Evolutionary conservation across 2,797 vertebrate species (phyloP).

Genomic region (Tenualosa thibaudeaui): DNA sequence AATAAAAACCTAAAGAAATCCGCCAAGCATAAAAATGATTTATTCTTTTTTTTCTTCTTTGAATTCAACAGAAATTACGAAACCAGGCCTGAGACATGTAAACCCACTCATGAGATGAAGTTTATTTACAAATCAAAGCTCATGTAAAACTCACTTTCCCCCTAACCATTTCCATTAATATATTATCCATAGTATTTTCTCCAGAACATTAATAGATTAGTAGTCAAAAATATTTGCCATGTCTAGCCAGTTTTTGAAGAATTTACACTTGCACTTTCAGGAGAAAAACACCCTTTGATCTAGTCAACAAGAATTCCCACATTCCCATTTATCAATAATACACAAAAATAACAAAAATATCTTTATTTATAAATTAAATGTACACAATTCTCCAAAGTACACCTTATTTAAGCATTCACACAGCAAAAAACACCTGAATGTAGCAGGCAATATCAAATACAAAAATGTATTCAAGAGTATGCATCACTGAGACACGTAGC

Average conservation of each 20-base stretch:
- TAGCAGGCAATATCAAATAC: conserved; percentile 93
- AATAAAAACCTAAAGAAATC: conserved; percentile 4
- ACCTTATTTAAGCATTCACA: conserved; percentile 56
- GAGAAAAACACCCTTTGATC: conserved; percentile 36
- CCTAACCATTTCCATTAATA: conserved; percentile 19
- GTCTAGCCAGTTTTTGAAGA: background rate
- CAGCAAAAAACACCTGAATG: conserved; percentile 82
- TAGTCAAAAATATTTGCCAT: conserved; percentile 21
- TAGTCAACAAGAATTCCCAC: conserved; percentile 10
- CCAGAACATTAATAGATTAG: conserved; percentile 12
- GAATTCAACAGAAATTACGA: conserved; percentile 40
- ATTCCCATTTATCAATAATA: conserved; percentile 84
- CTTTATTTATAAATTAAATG: conserved; percentile 99
- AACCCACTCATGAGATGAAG: background rate
- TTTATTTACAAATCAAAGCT: conserved; percentile 6
- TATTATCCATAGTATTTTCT: conserved; percentile 10
- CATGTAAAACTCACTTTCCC: background rate
- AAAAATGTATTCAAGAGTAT: conserved; percentile 97
- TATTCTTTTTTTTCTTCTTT: conserved; percentile 21
- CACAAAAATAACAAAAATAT: conserved; percentile 98
- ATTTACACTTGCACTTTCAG: conserved; percentile 15
- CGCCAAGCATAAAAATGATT: conserved; percentile 30
- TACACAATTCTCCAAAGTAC: conserved; percentile 75
- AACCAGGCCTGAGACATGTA: conserved; percentile 2
- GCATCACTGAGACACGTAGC: conserved; percentile 79